Base-by-base conservation (phyloP, 2,888 invertebrate genomes). In the Drosophila percnosoma region DNA sequence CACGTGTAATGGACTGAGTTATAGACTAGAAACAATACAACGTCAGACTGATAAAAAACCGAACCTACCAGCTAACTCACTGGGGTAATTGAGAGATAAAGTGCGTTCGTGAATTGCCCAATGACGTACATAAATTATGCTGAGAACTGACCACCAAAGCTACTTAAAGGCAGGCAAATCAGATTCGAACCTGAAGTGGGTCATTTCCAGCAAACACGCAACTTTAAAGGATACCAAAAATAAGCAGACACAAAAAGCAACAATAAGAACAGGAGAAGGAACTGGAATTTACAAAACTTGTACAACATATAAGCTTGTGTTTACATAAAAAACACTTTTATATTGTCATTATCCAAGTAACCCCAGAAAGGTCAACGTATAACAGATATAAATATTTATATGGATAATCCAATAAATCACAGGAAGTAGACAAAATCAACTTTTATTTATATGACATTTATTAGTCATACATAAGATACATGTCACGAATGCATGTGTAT, bases 71-170 rank as follows among this genome's bases (percentile, higher is more conserved):
- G 27, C 38, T 29, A 57, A 45, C 55, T 52, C 33, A 31, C 31
- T 73, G 31, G 24, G 55, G 59, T 61, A 68, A 73, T 77, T 77
- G 40, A 36, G 38, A 54, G 45, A 34, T 27, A 40, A 66, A 53
- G 45, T 51, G 58, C 21, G 36, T 66, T 77, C 63, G 68, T 66
- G 52, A 68, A 80, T 68, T 73, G 71, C 67, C 54, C 64, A 69
- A 62, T 64, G 60, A 58, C 63, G 68, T 61, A 69, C 51, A 73
- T 79, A 70, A 68, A 68, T 77, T 71, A 80, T 77, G 59, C 54
- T 67, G 42, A n/a, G 33, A 31, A 42, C 57, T 49, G 66, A 36
- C 42, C 29, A 60, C 45, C n/a, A 33, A 29, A 36, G 63, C 48
- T 53, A 62, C 59, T 53, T 67, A 15, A 34, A 24, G 57, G 59